phyloP scores from a whole-genome alignment of 1,140 invertebrate species.

The Scylla paramamosain region DNA sequence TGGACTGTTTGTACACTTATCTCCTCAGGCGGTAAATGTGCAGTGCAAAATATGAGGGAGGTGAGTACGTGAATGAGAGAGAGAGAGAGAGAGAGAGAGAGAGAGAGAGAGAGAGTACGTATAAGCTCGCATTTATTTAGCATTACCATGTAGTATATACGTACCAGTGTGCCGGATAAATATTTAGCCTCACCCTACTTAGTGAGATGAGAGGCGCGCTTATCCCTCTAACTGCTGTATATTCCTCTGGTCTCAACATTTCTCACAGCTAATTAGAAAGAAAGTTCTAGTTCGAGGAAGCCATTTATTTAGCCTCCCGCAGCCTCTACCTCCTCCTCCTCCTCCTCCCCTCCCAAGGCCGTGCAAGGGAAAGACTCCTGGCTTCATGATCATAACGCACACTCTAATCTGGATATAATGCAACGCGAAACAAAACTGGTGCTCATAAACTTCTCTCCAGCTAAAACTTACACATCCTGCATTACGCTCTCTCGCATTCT shows the following conservation, averaged over 20 bases:
- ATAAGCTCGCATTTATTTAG: no score
- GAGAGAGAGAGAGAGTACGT: background rate
- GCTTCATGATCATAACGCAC: constrained; percentile 3
- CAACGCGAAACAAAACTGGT: background rate
- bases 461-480: constrained; percentile 22
- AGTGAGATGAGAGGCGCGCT: background rate
- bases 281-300: background rate
- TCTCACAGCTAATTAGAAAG: constrained; percentile 14
- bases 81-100: constrained; percentile 19
- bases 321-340: background rate
- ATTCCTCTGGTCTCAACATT: background rate
- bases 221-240: background rate
- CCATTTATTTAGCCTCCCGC: background rate
- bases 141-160: background rate
- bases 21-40: background rate
- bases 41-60: background rate
- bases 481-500: background rate
- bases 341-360: background rate
- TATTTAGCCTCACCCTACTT: background rate
- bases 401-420: constrained; percentile 23
- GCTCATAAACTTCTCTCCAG: constrained; percentile 8
- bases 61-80: background rate
- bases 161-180: background rate
- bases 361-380: background rate
- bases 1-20: no score